Evolutionary conservation across 2,888 invertebrate species (phyloP), one percentile per base, ranked within the genome.

Genomic region (Microctonus aethiopoides): DNA sequence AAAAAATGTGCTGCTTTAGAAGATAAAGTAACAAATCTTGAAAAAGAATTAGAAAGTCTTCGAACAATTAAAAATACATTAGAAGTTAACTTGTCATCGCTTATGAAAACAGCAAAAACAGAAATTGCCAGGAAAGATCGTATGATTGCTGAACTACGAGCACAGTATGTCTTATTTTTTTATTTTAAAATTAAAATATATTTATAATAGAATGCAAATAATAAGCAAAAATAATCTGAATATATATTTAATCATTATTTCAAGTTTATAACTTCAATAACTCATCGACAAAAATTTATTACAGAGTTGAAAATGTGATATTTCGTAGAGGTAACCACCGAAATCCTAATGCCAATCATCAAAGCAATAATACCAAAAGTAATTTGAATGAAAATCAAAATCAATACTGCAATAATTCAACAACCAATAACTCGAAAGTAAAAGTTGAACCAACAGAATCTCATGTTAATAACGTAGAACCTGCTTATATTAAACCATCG

Each of bases 81-180:
- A 51, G 80, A 86, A 16, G 75, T 68, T 32, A 89, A 89, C 74
- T 83, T 88, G 54, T 88, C 89, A 0, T 87, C 87, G 32, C 75
- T 89, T 32, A 84, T 83, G 62, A 86, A 87, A 76, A 89, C 89
- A 22, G 89, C 89, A 0, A 87, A 86, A 77, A 77, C 80, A 9
- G 89, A 89, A 81, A 82, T 89, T 51, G 79, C 83, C 24, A 80
- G 89, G n/a, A 89, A 89, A 77, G 87, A 89, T 73, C 80, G 76
- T 46, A 83, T 81, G 65, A 88, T 89, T 64, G 76, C 78, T 0
- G 87, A 89, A 10, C 79, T 89, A n/a, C 83, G 87, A 70, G 78
- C 73, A 29, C 73, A 87, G 86, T 86, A 77, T 68, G 82, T 79
- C 51, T 63, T 60, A 26, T 63, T 54, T 34, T 34, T 59, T 16